Evolutionary conservation across 2,113 vertebrate genomes (phyloP), one percentile per base, ranked within the genome.

Genomic region (Anolis sagrei): DNA sequence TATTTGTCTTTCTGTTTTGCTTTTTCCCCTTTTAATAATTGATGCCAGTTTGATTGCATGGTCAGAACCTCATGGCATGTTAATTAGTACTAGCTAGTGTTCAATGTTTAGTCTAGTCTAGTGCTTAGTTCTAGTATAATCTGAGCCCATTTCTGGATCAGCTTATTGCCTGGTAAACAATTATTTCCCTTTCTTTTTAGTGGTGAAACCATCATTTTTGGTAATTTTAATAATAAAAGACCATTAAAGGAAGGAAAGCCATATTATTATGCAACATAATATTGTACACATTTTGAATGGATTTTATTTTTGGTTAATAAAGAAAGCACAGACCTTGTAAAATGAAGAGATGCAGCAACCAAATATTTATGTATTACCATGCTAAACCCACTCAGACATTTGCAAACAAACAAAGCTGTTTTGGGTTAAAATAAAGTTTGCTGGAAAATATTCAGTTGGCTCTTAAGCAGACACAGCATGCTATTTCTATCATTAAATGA

Each of bases 341-440:
- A 84, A 58, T 36, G 16, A 82, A 84, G 23, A 39, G 5, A 79
- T 70, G 70, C 10, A n/a, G 9, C 39, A 76, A 76, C 36, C 25
- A 70, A 78, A 23, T 54, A 69, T 70, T 78, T 70, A 23, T 61
- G 29, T 79, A 58, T 39, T 23, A 14, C 25, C 14, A 51, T 77
- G 7, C 36, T 66, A 51, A 54, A 82, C 6, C 16, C 66, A 82
- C 7, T 25, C 39, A 64, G n/a, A 49, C 66, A 84, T 34, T 34
- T 66, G 39, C 39, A 84, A 76, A 69, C 79, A 81, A 51, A 81
- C 29, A 85, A 85, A 54, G 77, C 64, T 84, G 73, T 66, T 66
- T 85, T 58, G 18, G 34, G 27, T 78, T 85, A 79, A 69, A 78
- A 70, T 70, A 49, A 58, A 72, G 76, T 58, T 70, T 27, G 64